Percentiles rank a stretch among this genome's conserved stretches.
phyloP scores from a whole-genome alignment of 2,888 invertebrate species.

The Pocota personata region DNA sequence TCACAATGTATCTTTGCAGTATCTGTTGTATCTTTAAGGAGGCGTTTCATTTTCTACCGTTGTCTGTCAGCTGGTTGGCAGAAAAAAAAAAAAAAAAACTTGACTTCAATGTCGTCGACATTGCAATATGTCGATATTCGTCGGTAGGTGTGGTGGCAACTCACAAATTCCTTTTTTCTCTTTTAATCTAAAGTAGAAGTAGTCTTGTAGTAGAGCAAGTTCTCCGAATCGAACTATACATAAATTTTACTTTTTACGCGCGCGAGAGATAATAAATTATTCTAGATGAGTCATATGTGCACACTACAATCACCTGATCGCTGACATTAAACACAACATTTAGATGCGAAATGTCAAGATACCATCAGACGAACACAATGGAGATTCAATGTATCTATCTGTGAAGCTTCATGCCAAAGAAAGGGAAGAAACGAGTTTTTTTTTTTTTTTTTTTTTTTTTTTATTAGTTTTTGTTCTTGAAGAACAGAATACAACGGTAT shows the following conservation, averaged over 20 bases:
- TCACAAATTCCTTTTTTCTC: slow-evolving; percentile 8
- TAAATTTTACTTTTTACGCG: slow-evolving; percentile 13
- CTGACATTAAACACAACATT: slow-evolving; percentile 47
- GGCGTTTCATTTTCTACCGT: neutral
- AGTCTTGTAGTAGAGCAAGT: slow-evolving; percentile 4
- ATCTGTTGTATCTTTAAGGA: slow-evolving; percentile 13
- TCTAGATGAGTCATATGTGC: slow-evolving; percentile 52
- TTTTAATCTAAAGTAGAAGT: neutral
- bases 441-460: neutral
- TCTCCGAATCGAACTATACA: slow-evolving; percentile 13
- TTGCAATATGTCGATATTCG: slow-evolving; percentile 30
- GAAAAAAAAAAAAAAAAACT: slow-evolving; percentile 37
- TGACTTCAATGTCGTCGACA: slow-evolving; percentile 63
- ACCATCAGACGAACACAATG: slow-evolving; percentile 3
- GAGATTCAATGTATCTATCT: slow-evolving; percentile 31
- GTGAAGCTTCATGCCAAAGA: neutral
- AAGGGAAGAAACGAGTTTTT: slow-evolving; percentile 44
- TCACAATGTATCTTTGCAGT: neutral
- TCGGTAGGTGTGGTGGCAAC: slow-evolving; percentile 42
- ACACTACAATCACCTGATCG: slow-evolving; percentile 56
- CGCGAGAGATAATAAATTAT: slow-evolving; percentile 37
- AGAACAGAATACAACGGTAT: slow-evolving; percentile 46
- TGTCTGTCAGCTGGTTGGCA: slow-evolving; percentile 34
- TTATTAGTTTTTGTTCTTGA: slow-evolving; percentile 16
- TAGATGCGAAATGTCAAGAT: slow-evolving; percentile 60